Evolutionary conservation across 2,797 vertebrate species (phyloP), one percentile per base, ranked within the genome.

Genomic region (Cephalopachus bancanus): DNA sequence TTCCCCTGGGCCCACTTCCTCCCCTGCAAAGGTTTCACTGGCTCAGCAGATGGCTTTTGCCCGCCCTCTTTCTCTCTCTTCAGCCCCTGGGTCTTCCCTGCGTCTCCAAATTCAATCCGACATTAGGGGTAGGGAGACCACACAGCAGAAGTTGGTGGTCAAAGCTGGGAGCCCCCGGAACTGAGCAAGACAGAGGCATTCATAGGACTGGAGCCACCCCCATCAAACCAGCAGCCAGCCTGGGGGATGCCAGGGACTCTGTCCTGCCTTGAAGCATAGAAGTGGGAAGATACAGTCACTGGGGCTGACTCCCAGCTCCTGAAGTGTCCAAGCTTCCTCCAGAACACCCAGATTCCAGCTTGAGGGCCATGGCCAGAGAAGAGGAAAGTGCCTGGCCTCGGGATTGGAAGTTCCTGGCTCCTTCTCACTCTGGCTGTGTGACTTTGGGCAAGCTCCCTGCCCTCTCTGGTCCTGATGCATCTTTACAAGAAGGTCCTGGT

Each of bases 31-130:
- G 62, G 10, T 16, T 33, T 87, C 55, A 1, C 60, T 51, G 5
- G 49, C n/a, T 16, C 0, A 0, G 60, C 44, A 0, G 16, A 16
- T 3, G 1, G 67, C 20, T 30, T 5, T 0, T 1, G 30, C 60
- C 80, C 57, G 6, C 22, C 4, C 0, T 3, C 28, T 1, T 11
- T n/a, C 75, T 28, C 17, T 5, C 53, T 16, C 44, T 59, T 30
- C 20, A 3, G 76, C 59, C 74, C 55, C 69, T 0, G 2, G 33
- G 2, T 5, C 64, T 19, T 14, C 30, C 16, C 7, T 12, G 33
- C 0, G 0, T 20, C 37, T 20, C 44, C 44, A 49, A 15, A 17
- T 51, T 37, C 69, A 10, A 0, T 26, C 24, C 7, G 80, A 33
- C 75, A 57, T 2, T 1, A 3, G 24, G 53, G 57, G 51, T 33